Percentiles rank a stretch among this genome's conserved stretches.
Conservation (phyloP, 2,113 vertebrate species). For the Labrus mixtus region DNA sequence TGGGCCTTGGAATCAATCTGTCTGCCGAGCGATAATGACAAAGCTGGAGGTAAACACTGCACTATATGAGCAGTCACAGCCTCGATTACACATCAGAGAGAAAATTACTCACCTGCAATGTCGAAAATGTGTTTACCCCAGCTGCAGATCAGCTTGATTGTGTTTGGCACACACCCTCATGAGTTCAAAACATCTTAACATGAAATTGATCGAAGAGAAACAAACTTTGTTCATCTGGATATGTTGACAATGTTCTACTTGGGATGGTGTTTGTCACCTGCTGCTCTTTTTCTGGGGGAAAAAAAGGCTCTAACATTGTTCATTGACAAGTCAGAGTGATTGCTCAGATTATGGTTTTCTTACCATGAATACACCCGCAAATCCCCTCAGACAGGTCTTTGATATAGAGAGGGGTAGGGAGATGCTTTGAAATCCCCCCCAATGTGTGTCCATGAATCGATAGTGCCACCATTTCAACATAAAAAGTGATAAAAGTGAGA, state of each 20-base stretch:
- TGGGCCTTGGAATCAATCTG: conserved; percentile 63
- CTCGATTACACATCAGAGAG: conserved; percentile 40
- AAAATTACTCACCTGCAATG: conserved; percentile 40
- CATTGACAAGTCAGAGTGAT: conserved; percentile 12
- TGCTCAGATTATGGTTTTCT: conserved; percentile 38
- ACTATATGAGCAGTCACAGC: conserved; percentile 59
- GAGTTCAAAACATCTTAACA: conserved; percentile 16
- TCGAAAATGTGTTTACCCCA: conserved; percentile 35
- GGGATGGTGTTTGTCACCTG: background rate
- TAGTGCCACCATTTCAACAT: conserved; percentile 58
- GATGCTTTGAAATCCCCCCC: conserved; percentile 54
- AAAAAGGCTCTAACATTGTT: conserved; percentile 12
- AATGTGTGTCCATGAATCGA: conserved; percentile 47
- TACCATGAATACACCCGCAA: conserved; percentile 16
- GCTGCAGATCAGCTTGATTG: conserved; percentile 24
- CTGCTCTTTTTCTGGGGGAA: background rate
- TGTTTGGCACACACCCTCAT: conserved; percentile 14
- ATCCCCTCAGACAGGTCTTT: conserved; percentile 43
- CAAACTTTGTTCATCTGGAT: background rate
- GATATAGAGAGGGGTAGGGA: conserved; percentile 13
- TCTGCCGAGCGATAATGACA: conserved; percentile 62
- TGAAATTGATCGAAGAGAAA: background rate
- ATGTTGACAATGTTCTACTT: background rate
- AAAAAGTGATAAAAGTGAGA: conserved; percentile 51
- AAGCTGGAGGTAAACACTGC: conserved; percentile 62